Base-by-base conservation (phyloP, 2,888 invertebrate genomes). In the Euplagia quadripunctaria region DNA sequence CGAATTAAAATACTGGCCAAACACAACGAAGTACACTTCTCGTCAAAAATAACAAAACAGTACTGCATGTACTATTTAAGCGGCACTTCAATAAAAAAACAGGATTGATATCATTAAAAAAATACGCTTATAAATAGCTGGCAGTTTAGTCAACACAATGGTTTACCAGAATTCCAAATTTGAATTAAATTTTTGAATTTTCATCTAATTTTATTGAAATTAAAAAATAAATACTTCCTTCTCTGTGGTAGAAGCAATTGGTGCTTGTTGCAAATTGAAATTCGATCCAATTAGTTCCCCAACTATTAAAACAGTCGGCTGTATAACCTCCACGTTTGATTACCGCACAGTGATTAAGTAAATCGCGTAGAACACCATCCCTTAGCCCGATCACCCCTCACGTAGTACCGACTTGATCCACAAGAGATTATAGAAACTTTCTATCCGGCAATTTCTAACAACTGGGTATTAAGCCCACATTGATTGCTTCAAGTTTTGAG, bases 281-380 rank as follows among this genome's bases (percentile, higher is more conserved):
- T 70, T n/a, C 11, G n/a, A 42, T n/a, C 43, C 58, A 17, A 74
- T 71, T 74, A 68, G 67, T 64, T 55, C 8, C 64, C 49, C 46
- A 63, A 68, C 68, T 75, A 74, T 76, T 77, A 74, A 79, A 78
- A 74, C 83, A 82, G 79, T 80, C 79, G 77, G 78, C 70, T 76
- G 70, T 67, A 82, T 79, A 75, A 80, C 83, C 76, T 79, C 78
- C 83, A 84, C 86, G 84, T 88, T 88, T 85, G 87, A 89, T 87
- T 88, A 86, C 87, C 86, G 80, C 83, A 78, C 72, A 87, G 89
- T 89, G 91, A 91, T 92, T 92, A 92, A 90, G 87, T 88, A 88
- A 91, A 90, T 91, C 86, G 86, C 81, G 79, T 82, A 83, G 85
- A 86, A 89, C 86, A 82, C 86, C 77, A 83, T 74, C 80, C 87